Evolutionary conservation across 1,140 invertebrate genomes (phyloP), one percentile per base, ranked within the genome.

Genomic region (Andrena cerasifolii): DNA sequence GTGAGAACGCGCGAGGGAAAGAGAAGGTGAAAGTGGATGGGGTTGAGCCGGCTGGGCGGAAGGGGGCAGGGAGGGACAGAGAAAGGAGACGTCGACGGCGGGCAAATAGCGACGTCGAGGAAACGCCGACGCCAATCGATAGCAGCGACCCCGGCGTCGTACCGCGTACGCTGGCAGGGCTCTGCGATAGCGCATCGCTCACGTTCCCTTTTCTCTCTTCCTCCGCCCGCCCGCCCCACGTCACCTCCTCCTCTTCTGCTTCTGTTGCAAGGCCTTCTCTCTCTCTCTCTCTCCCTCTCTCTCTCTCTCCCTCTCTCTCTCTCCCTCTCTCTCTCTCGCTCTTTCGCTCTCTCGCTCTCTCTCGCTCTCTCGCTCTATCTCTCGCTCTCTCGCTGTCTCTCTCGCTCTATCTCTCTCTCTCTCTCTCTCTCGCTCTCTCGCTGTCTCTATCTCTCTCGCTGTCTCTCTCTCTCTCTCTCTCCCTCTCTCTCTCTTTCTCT

Each of bases 41-140:
- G 36, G 26, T n/a, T n/a, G n/a, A n/a, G n/a, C n/a, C n/a, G n/a
- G n/a, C n/a, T n/a, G n/a, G n/a, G n/a, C n/a, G n/a, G n/a, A n/a
- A n/a, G 54, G 4, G 58, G 12, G 6, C 4, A 26, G 16, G 6
- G 43, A 21, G 51, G 12, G 36, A 68, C 45, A 40, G 80, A 80
- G 71, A 84, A 59, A 66, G 56, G 14, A 47, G 36, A 49, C 63
- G 62, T 49, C 59, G 61, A 62, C 68, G 62, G 59, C 81, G 79
- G 58, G 72, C 73, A 80, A 81, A 84, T 80, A 84, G 77, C 62
- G 83, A 84, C 82, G 77, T 65, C 72, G 81, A 83, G 81, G 83
- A 84, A 84, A 84, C 83, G 68, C 80, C 77, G 80, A 81, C 86
- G 80, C 83, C 82, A 82, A 87, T 87, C 86, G 86, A 87, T 87